Percentiles rank a stretch among this genome's conserved stretches.
These are phyloP conservation scores for Hyles euphorbiae DNA, from an alignment of 1,140 invertebrate species.

Conservation along the genomic window DNA sequence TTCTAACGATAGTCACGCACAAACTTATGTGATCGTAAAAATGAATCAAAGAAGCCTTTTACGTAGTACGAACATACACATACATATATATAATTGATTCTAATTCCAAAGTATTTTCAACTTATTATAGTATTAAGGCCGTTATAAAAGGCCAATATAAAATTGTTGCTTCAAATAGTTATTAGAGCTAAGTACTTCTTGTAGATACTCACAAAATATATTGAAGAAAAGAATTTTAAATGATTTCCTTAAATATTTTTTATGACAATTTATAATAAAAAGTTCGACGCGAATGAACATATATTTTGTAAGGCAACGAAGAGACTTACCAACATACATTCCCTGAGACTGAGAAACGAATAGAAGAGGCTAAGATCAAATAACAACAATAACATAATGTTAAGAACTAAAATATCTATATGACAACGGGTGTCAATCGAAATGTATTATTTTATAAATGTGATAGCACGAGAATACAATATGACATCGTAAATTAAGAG, in stretches of 20 bases:
- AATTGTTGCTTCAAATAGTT: conserved; percentile 53
- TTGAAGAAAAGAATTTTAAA: conserved; percentile 35
- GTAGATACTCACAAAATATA: conserved; percentile 29
- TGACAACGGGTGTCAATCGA: not conserved
- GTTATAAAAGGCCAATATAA: conserved; percentile 43
- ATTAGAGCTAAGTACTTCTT: conserved; percentile 51
- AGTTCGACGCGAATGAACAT: conserved; percentile 52
- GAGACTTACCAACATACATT: conserved; percentile 72
- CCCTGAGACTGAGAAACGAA: conserved; percentile 67
- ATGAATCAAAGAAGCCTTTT: conserved; percentile 41
- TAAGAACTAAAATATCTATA: conserved; percentile 24
- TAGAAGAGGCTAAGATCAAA: conserved; percentile 65
- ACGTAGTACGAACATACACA: conserved; percentile 38
- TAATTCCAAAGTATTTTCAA: conserved; percentile 26
- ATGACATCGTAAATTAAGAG: conserved; percentile 41
- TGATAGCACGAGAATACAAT: conserved; percentile 42
- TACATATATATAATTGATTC: conserved; percentile 1
- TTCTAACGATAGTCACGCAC: conserved; percentile 53
- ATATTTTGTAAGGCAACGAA: conserved; percentile 70
- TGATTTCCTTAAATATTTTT: conserved; percentile 66
- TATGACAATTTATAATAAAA: conserved; percentile 53
- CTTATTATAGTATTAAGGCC: conserved; percentile 27
- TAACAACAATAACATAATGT: conserved; percentile 34
- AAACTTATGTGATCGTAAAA: conserved; percentile 52
- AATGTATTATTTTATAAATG: conserved; percentile 32